Conservation (phyloP, 2,797 vertebrate genomes). For the Caiman crocodilus region DNA sequence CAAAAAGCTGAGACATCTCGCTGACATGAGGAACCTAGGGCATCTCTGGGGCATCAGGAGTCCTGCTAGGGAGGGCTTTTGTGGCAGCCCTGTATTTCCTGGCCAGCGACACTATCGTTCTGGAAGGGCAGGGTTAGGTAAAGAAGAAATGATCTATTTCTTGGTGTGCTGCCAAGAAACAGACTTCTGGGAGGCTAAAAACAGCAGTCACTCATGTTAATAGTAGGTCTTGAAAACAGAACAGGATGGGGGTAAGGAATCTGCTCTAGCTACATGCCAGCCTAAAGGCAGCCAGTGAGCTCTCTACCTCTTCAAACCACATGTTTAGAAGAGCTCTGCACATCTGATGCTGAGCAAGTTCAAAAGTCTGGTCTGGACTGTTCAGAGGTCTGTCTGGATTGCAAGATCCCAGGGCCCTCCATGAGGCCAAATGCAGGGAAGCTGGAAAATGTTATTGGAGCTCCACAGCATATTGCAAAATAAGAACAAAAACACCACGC, state of each 20-base stretch:
- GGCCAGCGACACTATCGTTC: neutral
- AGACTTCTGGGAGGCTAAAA: neutral
- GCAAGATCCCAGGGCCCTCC: neutral
- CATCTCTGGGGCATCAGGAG: neutral
- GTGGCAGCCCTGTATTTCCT: neutral
- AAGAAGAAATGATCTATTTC: neutral
- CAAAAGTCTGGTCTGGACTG: neutral
- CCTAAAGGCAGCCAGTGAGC: neutral
- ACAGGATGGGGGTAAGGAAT: neutral
- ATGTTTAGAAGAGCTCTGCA: neutral
- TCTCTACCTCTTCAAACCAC: neutral
- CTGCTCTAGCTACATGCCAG: neutral
- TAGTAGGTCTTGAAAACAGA: neutral
- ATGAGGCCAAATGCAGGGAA: neutral
- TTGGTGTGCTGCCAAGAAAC: neutral
- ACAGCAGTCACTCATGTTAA: neutral
- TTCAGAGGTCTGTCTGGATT: neutral
- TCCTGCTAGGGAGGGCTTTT: neutral
- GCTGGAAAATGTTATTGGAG: neutral
- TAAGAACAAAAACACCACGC: neutral
- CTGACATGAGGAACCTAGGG: neutral
- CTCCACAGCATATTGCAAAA: neutral
- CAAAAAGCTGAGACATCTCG: neutral
- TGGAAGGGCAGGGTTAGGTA: too few species aligned
- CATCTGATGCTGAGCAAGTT: neutral